Base-by-base conservation (phyloP, 2,113 vertebrate species). In the Megalops atlanticus region DNA sequence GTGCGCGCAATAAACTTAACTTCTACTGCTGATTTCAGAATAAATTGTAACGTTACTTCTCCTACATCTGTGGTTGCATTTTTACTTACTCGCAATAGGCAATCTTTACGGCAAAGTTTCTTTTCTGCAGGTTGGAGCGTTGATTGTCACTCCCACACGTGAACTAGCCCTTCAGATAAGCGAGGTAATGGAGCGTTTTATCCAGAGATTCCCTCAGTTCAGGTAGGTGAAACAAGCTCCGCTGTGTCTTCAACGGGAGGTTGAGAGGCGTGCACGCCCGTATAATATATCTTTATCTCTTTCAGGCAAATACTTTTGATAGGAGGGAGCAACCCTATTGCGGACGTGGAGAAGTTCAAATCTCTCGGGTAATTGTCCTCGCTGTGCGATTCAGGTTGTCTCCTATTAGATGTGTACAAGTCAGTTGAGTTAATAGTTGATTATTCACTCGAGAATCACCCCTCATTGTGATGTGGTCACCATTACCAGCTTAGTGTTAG, bases 141-240 rank as follows among this genome's bases (percentile, higher is more conserved):
- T 99, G 68, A 89, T 99, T 69, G 90, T 99, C 88, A 99, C 98
- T 0, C 98, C 98, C 4, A 99, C 98, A 0, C 92, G 98, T 70
- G 98, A 99, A 82, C 90, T 99, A 82, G 98, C 97, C 1, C 33
- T 96, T 18, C 97, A 99, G 45, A 99, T 99, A 54, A 94, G 97
- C 8, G 97, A 98, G 82, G 98, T 99, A 45, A 89, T 98, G 27
- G 88, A 84, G 0, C 89, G 84, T 11, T 99, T 99, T 89, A 91
- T 96, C 0, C 93, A 94, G 68, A 92, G 92, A 80, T 97, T 97
- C 83, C 94, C 96, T 0, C 93, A 95, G 86, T 96, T 99, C 27
- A 97, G 95, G 98, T 99, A 81, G 88, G 91, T 81, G 38, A 10
- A 72, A 24, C n/a, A n/a, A n/a, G 24, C 31, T 1, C 40, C 40